Evolutionary conservation across 2,113 vertebrate genomes (phyloP), one percentile per base, ranked within the genome.

Genomic region (Phyllostomus hastatus): DNA sequence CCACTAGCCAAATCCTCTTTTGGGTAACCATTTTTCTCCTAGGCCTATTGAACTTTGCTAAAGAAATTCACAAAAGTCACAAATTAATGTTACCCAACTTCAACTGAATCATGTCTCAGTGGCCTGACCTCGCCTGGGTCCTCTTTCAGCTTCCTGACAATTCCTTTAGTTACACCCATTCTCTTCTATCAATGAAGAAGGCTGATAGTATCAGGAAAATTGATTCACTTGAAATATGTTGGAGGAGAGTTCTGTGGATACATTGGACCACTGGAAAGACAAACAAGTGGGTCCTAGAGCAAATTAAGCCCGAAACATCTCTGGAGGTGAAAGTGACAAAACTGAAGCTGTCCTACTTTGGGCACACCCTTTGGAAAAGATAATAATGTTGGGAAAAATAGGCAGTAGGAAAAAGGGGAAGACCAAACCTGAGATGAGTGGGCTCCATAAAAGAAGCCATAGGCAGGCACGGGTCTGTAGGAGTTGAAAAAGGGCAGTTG

Each of bases 11-110:
- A 1, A 80, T 84, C 54, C 79, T 78, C 15, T 4, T 82, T 81
- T 31, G 11, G 24, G 41, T 72, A 67, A 84, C 22, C 46, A 66
- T 88, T 93, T 38, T 88, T 75, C 31, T 38, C 69, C 17, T 26
- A 92, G 54, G 41, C 10, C 57, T 76, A 12, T 76, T 86, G 67
- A 57, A 50, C 19, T 17, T 69, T 66, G 54, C 70, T 95, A 70
- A 83, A 80, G 66, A 81, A 85, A 69, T 76, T 92, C 88, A 88
- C 46, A 43, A 43, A 96, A 80, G 52, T 64, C 82, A 81, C 38
- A 72, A 46, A 75, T 59, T 80, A 82, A 69, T 81, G 46, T 64
- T 83, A 20, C 7, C 46, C 17, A 75, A 9, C 22, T 31, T 84
- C 72, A 50, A 33, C 33, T 43, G 22, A 46, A 15, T 67, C 35